Evolutionary conservation across 1,140 invertebrate genomes (phyloP).

Genomic region (Acromyrmex charruanus): DNA sequence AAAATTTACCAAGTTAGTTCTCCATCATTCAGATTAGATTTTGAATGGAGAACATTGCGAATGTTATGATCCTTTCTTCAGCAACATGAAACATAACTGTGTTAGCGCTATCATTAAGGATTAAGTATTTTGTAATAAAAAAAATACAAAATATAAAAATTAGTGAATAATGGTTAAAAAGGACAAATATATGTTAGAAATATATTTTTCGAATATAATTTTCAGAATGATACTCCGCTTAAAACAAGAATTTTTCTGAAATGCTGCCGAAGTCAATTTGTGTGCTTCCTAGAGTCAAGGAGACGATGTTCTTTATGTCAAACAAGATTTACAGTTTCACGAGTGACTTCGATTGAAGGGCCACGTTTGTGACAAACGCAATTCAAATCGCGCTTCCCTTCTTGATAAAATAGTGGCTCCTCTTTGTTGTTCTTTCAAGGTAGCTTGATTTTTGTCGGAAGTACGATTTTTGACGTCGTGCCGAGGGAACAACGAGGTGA

Average conservation of each 20-base stretch:
- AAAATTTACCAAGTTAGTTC: slow-evolving; percentile 21
- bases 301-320: slow-evolving; percentile 5
- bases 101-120: neutral
- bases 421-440: slow-evolving; percentile 56
- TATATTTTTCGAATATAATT: slow-evolving; percentile 11
- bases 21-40: slow-evolving; percentile 15
- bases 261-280: slow-evolving; percentile 19
- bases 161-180: neutral
- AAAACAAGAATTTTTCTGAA: neutral
- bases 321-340: slow-evolving; percentile 35
- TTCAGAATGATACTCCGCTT: neutral
- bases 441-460: slow-evolving; percentile 42
- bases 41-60: neutral
- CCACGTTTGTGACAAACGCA: slow-evolving; percentile 52
- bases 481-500: slow-evolving; percentile 56
- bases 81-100: neutral
- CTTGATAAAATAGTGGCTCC: slow-evolving; percentile 16
- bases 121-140: neutral
- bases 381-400: slow-evolving; percentile 51
- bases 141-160: neutral
- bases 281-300: neutral
- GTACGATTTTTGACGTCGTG: slow-evolving; percentile 56
- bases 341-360: slow-evolving; percentile 27
- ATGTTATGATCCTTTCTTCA: neutral
- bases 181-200: neutral